Evolutionary conservation across 92 coral and sea anemone genomes (phyloP).

Genomic region (Phenganax subtilis): DNA sequence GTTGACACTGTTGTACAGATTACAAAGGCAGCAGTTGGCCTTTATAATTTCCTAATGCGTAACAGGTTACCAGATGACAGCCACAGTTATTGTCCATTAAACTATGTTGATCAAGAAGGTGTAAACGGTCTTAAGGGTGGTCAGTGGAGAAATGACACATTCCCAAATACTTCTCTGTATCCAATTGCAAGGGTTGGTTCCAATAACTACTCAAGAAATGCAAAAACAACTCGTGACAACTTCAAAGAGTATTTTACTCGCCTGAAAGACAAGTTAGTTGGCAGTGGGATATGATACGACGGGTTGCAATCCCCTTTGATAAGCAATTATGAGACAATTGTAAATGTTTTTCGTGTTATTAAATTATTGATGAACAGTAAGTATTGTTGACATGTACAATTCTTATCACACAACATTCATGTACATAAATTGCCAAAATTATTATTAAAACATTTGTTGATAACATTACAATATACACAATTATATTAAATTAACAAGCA

Average conservation of each 20-base stretch:
- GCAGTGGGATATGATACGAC: constrained; percentile 35
- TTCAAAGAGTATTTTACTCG: constrained; percentile 18
- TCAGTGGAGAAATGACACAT: constrained; percentile 25
- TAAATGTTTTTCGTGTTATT: constrained; percentile 17
- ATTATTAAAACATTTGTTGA: constrained; percentile 19
- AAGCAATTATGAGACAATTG: constrained; percentile 8
- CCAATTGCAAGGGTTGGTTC: constrained; percentile 1
- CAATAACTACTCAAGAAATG: neutral
- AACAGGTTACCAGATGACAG: constrained; percentile 23
- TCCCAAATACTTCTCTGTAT: neutral
- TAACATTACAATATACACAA: neutral
- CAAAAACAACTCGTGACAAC: neutral
- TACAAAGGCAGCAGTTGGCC: constrained; percentile 39
- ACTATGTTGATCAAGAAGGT: constrained; percentile 38
- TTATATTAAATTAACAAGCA: neutral
- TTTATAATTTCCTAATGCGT: constrained; percentile 26
- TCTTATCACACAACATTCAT: neutral
- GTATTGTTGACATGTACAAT: constrained; percentile 10
- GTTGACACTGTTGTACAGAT: no score
- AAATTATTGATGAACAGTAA: constrained; percentile 23
- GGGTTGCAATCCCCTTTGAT: constrained; percentile 29
- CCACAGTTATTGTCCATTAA: constrained; percentile 30
- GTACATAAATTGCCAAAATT: constrained; percentile 16
- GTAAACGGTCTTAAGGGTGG: constrained; percentile 26
- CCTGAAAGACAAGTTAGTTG: constrained; percentile 29